These are phyloP conservation scores for Prochilodus magdalenae DNA, from an alignment of 2,113 vertebrate species.

Conservation along the genomic window DNA sequence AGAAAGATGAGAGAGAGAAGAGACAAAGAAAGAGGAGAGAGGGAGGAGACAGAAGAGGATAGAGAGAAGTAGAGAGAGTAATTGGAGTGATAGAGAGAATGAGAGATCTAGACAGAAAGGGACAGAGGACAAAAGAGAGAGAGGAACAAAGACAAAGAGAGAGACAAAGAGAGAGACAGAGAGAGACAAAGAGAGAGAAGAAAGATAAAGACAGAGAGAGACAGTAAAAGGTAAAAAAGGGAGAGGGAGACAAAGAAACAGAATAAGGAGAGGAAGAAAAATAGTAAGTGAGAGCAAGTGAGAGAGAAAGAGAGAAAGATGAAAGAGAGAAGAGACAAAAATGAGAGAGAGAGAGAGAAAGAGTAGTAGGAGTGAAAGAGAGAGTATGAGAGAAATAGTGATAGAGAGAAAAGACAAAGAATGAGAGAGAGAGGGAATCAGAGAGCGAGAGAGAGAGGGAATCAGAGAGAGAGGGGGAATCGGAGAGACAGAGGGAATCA, in stretches of 20 bases:
- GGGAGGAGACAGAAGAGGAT: neutral
- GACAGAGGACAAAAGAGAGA: conserved; percentile 80
- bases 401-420: neutral
- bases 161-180: neutral
- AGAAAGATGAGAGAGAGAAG: neutral
- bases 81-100: too few species aligned
- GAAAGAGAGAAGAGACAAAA: too few species aligned
- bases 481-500: neutral
- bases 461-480: neutral
- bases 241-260: neutral
- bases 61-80: conserved; percentile 17
- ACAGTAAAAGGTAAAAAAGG: neutral
- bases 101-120: conserved; percentile 44
- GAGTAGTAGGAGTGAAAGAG: neutral
- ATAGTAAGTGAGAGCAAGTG: neutral
- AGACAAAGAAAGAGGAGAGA: conserved; percentile 2
- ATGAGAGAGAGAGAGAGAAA: neutral
- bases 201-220: neutral
- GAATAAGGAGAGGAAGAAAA: neutral
- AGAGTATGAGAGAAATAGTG: neutral
- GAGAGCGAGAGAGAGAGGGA: neutral
- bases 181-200: neutral
- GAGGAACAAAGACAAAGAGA: conserved; percentile 72
- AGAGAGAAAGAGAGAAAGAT: neutral
- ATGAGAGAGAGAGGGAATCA: neutral